Evolutionary conservation across 2,797 vertebrate species (phyloP).

Genomic region (Dicrostonyx torquatus): DNA sequence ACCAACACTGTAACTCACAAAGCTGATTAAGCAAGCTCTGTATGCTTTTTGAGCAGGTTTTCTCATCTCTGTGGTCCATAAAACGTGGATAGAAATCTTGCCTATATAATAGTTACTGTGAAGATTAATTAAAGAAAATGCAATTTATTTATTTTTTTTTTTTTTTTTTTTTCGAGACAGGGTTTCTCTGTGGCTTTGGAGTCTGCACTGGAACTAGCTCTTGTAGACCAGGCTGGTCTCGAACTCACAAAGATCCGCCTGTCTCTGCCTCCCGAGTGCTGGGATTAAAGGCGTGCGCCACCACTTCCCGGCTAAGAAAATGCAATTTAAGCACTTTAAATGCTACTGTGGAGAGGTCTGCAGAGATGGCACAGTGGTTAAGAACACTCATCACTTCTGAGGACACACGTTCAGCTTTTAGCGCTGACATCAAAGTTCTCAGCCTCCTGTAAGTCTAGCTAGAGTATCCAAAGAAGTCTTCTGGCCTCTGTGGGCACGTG

Average conservation of each 20-base stretch:
- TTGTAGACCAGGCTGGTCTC: no score
- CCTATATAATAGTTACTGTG: background rate
- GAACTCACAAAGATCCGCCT: no score
- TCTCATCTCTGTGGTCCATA: background rate
- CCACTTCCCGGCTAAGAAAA: no score
- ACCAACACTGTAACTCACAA: background rate
- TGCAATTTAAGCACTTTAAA: background rate
- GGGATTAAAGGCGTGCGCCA: no score
- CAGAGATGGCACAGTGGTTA: background rate
- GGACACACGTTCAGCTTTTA: background rate
- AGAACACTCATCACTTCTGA: background rate
- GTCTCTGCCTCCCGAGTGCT: no score
- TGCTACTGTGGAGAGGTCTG: background rate
- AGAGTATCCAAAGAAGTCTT: background rate
- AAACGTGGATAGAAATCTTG: background rate
- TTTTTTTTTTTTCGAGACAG: no score
- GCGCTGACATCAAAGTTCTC: background rate
- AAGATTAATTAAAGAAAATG: constrained; percentile 20
- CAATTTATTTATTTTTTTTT: no score
- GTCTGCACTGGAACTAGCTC: no score
- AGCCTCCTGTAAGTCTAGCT: background rate
- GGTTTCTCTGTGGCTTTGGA: no score
- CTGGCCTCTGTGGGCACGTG: background rate
- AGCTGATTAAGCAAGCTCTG: background rate
- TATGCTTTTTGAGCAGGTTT: background rate